These are phyloP conservation scores for Eupleurogrammus muticus DNA, from an alignment of 2,797 vertebrate species.

Conservation along the genomic window DNA sequence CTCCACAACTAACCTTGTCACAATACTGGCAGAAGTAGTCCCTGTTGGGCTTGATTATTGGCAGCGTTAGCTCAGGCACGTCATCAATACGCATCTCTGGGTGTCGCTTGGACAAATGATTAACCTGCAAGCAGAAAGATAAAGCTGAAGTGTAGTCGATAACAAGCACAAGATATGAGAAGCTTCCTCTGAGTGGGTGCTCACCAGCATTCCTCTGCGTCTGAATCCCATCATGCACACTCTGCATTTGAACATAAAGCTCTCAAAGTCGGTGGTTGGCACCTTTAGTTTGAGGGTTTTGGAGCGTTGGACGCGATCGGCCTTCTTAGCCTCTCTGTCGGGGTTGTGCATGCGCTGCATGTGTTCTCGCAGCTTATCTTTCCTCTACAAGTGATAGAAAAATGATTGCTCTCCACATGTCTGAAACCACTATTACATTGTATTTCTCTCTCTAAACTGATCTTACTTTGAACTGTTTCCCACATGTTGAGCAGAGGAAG, in stretches of 20 bases:
- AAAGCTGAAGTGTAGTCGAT: neutral
- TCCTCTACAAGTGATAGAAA: conserved; percentile 84
- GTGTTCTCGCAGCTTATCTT: conserved; percentile 97
- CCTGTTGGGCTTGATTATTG: conserved; percentile 99
- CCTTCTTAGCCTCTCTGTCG: conserved; percentile 96
- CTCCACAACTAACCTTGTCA: conserved; percentile 89
- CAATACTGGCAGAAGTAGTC: conserved; percentile 99
- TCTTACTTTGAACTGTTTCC: conserved; percentile 97
- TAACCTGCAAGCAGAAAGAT: conserved; percentile 86
- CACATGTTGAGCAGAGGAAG: conserved; percentile 97
- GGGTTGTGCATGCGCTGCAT: conserved; percentile 99
- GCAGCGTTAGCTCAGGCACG: conserved; percentile 96
- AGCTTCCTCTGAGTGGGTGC: conserved; percentile 12
- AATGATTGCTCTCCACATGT: neutral
- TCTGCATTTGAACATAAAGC: conserved; percentile 98
- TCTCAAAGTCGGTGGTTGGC: conserved; percentile 95
- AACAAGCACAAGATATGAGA: neutral
- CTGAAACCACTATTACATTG: accelerated
- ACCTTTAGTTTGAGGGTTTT: conserved; percentile 95
- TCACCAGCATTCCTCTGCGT: conserved; percentile 97
- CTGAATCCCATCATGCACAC: conserved; percentile 99
- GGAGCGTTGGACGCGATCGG: conserved; percentile 92
- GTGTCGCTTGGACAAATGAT: conserved; percentile 98
- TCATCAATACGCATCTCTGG: conserved; percentile 99
- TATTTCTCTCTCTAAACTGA: accelerated